Conservation (phyloP, 2,888 invertebrate genomes). For the Tetragonula carbonaria region DNA sequence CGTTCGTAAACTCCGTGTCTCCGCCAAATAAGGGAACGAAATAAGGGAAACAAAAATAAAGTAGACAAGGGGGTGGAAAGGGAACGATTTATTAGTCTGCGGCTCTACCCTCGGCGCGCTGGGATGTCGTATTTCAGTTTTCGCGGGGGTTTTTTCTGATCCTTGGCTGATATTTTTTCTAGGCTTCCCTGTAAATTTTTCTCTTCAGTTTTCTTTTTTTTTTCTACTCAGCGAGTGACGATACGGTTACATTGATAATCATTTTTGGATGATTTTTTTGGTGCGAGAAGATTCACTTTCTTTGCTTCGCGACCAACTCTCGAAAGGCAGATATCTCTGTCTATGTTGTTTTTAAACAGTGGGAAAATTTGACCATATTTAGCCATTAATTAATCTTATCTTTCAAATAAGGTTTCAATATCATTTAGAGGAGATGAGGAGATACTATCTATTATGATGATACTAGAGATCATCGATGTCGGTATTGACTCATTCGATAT, state of each 20-base stretch:
- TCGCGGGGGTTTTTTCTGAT: not conserved
- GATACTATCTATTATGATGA: no score
- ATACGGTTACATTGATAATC: rapidly evolving
- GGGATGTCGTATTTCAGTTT: conserved; percentile 19
- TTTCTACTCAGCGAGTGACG: not conserved
- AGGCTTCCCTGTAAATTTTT: not conserved
- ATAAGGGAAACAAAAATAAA: conserved; percentile 44
- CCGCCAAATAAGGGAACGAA: conserved; percentile 8
- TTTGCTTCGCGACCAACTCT: not conserved
- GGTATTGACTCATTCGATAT: no score
- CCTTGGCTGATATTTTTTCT: not conserved
- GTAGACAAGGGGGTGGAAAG: conserved; percentile 10
- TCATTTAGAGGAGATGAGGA: not conserved
- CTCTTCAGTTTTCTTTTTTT: no score
- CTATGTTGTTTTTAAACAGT: no score
- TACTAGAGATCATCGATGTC: no score
- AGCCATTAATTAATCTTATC: no score
- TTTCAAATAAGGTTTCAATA: no score
- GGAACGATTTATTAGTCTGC: conserved; percentile 61
- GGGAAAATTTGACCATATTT: no score
- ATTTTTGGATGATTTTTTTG: not conserved
- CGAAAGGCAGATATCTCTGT: no score
- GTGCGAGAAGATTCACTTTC: no score
- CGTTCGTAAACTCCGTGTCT: conserved; percentile 47
- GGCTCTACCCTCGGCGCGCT: conserved; percentile 7